These are phyloP conservation scores for Thunnus thynnus DNA, from an alignment of 2,113 vertebrate species.

Conservation along the genomic window DNA sequence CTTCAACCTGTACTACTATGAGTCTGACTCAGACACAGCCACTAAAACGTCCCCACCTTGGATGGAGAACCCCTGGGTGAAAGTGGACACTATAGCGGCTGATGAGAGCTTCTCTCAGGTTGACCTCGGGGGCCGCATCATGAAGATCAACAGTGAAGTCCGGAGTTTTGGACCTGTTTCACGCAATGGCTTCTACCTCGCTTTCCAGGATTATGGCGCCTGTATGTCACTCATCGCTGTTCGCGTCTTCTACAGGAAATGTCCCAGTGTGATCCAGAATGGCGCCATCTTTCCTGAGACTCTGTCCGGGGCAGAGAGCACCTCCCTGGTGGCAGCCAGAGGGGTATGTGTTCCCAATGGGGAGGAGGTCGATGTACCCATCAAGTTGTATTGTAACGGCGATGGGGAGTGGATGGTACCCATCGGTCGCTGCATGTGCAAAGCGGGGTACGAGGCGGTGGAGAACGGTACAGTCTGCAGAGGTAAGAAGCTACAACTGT, in stretches of 20 bases:
- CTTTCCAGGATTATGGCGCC: slow-evolving; percentile 97
- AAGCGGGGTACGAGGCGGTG: slow-evolving; percentile 89
- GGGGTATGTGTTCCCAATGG: slow-evolving; percentile 93
- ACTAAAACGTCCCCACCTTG: slow-evolving; percentile 90
- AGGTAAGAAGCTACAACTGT: slow-evolving; percentile 83
- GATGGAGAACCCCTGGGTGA: slow-evolving; percentile 99
- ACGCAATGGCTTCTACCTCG: slow-evolving; percentile 93
- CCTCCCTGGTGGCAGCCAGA: slow-evolving; percentile 93
- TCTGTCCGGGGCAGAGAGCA: slow-evolving; percentile 96
- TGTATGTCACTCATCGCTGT: slow-evolving; percentile 98
- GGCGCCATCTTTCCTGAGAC: slow-evolving; percentile 95
- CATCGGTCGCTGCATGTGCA: slow-evolving; percentile 96
- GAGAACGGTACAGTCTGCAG: slow-evolving; percentile 92
- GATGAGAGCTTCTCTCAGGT: slow-evolving; percentile 98
- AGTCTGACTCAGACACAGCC: slow-evolving; percentile 91
- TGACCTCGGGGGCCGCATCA: slow-evolving; percentile 93
- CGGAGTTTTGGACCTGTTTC: slow-evolving; percentile 96
- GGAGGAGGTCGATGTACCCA: slow-evolving; percentile 96
- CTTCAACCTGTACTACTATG: slow-evolving; percentile 96
- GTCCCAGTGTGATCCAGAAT: slow-evolving; percentile 90
- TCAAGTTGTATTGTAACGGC: slow-evolving; percentile 96
- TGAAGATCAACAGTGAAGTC: slow-evolving; percentile 98
- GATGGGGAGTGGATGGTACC: slow-evolving; percentile 98
- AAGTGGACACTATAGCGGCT: slow-evolving; percentile 96
- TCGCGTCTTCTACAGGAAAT: slow-evolving; percentile 95